phyloP scores from a whole-genome alignment of 2,888 invertebrate species.

The Apotomis capreana region DNA sequence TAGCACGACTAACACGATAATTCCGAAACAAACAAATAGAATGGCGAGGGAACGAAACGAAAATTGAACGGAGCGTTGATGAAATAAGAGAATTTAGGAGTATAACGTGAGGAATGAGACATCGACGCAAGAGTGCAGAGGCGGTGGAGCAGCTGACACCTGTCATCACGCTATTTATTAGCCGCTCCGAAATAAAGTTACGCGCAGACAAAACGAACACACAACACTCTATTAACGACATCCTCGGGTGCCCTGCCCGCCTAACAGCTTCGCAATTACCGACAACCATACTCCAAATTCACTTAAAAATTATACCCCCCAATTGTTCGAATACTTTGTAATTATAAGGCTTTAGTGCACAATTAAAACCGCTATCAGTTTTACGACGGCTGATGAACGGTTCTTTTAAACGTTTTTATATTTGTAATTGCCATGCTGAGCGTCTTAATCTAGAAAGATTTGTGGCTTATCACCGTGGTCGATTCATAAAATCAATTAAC shows the following conservation, averaged over 20 bases:
- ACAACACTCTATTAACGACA: conserved; percentile 80
- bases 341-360: conserved; percentile 50
- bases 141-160: conserved; percentile 83
- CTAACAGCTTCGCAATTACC: conserved; percentile 72
- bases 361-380: conserved; percentile 53
- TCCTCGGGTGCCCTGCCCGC: conserved; percentile 64
- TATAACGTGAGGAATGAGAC: conserved; percentile 82
- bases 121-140: conserved; percentile 83
- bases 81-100: conserved; percentile 83
- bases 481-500: conserved; percentile 48
- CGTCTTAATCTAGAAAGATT: conserved; percentile 47
- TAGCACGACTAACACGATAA: conserved; percentile 64
- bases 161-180: conserved; percentile 84
- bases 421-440: conserved; percentile 47
- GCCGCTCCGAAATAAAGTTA: conserved; percentile 81
- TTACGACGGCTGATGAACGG: conserved; percentile 51
- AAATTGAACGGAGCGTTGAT: conserved; percentile 82
- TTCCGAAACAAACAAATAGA: conserved; percentile 73
- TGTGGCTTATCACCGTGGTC: conserved; percentile 43
- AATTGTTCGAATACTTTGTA: conserved; percentile 45
- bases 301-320: conserved; percentile 46
- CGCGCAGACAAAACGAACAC: conserved; percentile 80
- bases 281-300: conserved; percentile 56
- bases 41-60: conserved; percentile 74
- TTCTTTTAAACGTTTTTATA: conserved; percentile 47